Percentiles rank a stretch among this genome's conserved stretches.
phyloP scores from a whole-genome alignment of 2,797 vertebrate species.

The Garrulus glandarius region DNA sequence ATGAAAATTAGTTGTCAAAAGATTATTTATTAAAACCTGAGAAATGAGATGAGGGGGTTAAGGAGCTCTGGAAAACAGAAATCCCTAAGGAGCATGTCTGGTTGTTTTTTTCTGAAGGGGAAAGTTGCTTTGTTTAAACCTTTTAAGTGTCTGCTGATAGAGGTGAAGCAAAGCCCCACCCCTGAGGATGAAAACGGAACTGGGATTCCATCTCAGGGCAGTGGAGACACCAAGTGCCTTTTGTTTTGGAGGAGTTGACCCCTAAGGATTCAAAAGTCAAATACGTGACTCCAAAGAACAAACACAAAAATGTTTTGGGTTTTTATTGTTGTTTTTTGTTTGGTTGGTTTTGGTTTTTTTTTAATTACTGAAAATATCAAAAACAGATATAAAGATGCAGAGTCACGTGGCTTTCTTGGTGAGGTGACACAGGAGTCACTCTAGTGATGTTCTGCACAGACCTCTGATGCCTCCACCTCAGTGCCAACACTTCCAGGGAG shows the following conservation, averaged over 20 bases:
- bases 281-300: not conserved
- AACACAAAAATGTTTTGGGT: not conserved
- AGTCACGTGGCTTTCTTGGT: not conserved
- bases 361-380: not conserved
- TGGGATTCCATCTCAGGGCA: not conserved
- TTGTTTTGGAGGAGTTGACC: not conserved
- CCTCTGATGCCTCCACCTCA: not conserved
- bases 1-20: not conserved
- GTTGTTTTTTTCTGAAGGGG: not conserved
- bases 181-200: not conserved
- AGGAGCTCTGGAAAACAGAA: conserved; percentile 11
- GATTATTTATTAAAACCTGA: not conserved
- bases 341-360: rapidly evolving
- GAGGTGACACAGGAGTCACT: rapidly evolving
- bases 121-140: not conserved
- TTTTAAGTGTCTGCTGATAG: not conserved
- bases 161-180: not conserved
- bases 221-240: not conserved
- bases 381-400: not conserved
- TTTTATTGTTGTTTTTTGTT: not conserved
- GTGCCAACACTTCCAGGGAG: not conserved
- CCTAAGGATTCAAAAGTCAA: not conserved
- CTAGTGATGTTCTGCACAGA: not conserved
- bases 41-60: not conserved
- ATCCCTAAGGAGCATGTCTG: not conserved